Evolutionary conservation across 2,113 vertebrate species (phyloP).

Genomic region (Stictonetta naevosa): DNA sequence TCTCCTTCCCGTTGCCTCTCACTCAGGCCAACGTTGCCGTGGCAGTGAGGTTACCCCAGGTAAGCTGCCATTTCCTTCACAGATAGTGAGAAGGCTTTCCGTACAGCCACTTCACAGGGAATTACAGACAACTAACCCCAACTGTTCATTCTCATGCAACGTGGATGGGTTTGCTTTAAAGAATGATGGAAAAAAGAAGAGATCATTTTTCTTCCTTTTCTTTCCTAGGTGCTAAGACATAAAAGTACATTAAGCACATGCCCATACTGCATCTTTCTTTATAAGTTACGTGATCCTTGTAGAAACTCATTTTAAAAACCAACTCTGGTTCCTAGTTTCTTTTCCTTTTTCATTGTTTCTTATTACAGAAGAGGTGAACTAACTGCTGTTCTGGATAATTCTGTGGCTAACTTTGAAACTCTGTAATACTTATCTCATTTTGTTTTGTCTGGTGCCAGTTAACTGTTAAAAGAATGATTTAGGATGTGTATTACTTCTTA

Average conservation of each 20-base stretch:
- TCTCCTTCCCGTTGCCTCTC: neutral
- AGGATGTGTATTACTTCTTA: neutral
- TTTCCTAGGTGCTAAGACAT: neutral
- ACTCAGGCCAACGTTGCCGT: neutral
- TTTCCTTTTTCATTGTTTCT: neutral
- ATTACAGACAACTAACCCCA: neutral
- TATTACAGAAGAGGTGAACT: neutral
- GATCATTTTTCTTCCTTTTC: neutral
- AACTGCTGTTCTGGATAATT: neutral
- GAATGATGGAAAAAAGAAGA: neutral
- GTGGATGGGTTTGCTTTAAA: neutral
- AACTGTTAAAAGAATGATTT: neutral
- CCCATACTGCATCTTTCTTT: slow-evolving; percentile 36
- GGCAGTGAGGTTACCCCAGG: accelerated
- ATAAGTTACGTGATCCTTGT: neutral
- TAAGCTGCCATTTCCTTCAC: neutral
- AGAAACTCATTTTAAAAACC: neutral
- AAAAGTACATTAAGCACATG: neutral
- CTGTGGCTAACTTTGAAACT: neutral
- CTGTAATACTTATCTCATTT: neutral
- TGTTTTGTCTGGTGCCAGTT: neutral
- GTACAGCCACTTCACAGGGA: neutral
- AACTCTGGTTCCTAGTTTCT: neutral
- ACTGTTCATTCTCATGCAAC: neutral
- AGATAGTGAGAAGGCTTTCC: neutral